A percentile compares a stretch with the other conserved stretches of the same genome.
phyloP scores from a whole-genome alignment of 1,140 invertebrate genomes.

The Prorops nasuta region DNA sequence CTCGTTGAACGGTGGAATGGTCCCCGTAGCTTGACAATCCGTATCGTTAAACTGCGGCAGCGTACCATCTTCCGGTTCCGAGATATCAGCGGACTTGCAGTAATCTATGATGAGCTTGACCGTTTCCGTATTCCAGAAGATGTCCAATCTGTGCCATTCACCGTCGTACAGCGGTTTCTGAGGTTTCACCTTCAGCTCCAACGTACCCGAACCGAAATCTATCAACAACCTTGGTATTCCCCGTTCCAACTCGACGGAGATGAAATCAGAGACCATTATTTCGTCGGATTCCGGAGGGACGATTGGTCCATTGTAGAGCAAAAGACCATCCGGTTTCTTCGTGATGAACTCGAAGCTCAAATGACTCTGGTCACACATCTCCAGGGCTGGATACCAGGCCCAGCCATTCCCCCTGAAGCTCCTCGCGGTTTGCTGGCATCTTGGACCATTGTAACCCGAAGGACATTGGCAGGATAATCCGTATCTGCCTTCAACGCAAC shows the following conservation, averaged over 20 bases:
- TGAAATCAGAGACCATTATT: constrained; percentile 87
- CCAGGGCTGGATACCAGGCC: constrained; percentile 93
- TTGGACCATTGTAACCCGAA: constrained; percentile 85
- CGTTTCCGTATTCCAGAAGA: constrained; percentile 92
- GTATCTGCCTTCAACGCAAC: constrained; percentile 85
- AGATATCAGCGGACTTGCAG: constrained; percentile 82
- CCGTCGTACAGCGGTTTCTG: constrained; percentile 86
- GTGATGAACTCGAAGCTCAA: constrained; percentile 95
- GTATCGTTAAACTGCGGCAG: constrained; percentile 79
- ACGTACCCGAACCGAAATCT: constrained; percentile 92
- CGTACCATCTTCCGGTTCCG: constrained; percentile 84
- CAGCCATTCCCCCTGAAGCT: constrained; percentile 90
- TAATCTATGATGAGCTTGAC: constrained; percentile 90
- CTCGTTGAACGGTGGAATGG: constrained; percentile 92
- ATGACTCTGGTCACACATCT: constrained; percentile 94
- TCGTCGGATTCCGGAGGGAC: constrained; percentile 87
- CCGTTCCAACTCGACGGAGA: constrained; percentile 87
- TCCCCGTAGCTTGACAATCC: constrained; percentile 83
- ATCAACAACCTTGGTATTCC: constrained; percentile 88
- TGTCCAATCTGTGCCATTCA: constrained; percentile 93
- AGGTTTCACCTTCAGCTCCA: constrained; percentile 86
- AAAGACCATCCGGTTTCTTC: constrained; percentile 82
- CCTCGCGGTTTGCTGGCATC: constrained; percentile 93
- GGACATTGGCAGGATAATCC: constrained; percentile 89
- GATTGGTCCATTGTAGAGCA: constrained; percentile 96